Conservation (phyloP, 2,797 vertebrate species). For the Myiothlypis chrysogaster region DNA sequence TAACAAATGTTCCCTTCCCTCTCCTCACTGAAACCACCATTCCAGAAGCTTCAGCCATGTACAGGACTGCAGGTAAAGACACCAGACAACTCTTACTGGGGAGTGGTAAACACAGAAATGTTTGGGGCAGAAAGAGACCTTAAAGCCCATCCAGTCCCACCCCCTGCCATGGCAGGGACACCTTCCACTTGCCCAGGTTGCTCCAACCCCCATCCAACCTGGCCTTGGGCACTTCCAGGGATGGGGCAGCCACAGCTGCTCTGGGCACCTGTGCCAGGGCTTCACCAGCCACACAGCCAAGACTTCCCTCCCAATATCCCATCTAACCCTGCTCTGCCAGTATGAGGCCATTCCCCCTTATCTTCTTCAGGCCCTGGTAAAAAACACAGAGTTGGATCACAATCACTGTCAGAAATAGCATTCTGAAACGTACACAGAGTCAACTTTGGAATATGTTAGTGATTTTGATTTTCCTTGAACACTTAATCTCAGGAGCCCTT, state of each 20-base stretch:
- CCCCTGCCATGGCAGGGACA: not conserved
- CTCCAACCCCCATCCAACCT: rapidly evolving
- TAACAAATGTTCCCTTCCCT: not conserved
- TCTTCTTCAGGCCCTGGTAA: not conserved
- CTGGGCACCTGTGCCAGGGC: not conserved
- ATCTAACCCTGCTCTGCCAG: not conserved
- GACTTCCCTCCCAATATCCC: not conserved
- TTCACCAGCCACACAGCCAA: rapidly evolving
- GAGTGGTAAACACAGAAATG: not conserved
- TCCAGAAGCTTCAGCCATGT: not conserved
- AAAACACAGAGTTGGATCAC: not conserved
- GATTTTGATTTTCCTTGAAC: not conserved
- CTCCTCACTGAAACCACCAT: not conserved
- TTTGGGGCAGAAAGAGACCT: not conserved
- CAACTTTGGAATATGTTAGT: rapidly evolving
- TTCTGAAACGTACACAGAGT: not conserved
- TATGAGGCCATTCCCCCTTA: not conserved
- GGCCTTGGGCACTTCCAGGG: not conserved
- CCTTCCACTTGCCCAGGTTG: rapidly evolving
- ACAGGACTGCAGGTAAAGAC: rapidly evolving
- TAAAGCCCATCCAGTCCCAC: rapidly evolving
- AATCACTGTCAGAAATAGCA: not conserved
- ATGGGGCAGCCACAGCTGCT: not conserved
- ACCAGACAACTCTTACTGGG: rapidly evolving
- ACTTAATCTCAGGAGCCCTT: not conserved